These are phyloP conservation scores for Antennarius maculatus DNA, from an alignment of 2,797 vertebrate species.

Conservation along the genomic window DNA sequence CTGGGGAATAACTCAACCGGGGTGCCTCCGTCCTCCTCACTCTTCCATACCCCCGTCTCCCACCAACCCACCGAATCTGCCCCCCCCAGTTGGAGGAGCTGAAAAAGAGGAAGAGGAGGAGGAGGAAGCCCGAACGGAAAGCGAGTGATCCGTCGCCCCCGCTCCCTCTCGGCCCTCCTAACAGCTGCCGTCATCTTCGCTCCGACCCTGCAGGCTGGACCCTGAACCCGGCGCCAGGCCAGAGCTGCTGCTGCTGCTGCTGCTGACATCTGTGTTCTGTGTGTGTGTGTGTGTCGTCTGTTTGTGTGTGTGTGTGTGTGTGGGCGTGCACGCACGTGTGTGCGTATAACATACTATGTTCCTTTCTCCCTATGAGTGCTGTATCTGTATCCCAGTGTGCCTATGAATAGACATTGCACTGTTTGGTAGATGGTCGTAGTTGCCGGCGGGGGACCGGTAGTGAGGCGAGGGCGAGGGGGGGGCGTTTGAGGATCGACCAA, in stretches of 20 bases:
- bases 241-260: constrained; percentile 65
- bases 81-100: constrained; percentile 14
- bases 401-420: constrained; percentile 84
- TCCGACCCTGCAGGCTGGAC: constrained; percentile 54
- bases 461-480: constrained; percentile 57
- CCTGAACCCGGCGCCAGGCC: constrained; percentile 57
- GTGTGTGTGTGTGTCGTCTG: constrained; percentile 27
- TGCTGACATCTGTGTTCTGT: constrained; percentile 49
- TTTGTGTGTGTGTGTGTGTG: constrained; percentile 29
- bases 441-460: constrained; percentile 58
- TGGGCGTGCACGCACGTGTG: constrained; percentile 33
- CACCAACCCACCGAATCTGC: constrained; percentile 19
- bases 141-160: constrained; percentile 42
- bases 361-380: constrained; percentile 64
- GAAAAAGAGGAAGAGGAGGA: constrained; percentile 12
- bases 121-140: constrained; percentile 28
- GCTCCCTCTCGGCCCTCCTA: constrained; percentile 42
- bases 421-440: constrained; percentile 79
- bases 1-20: constrained; percentile 43
- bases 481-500: constrained; percentile 66
- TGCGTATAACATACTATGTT: constrained; percentile 61
- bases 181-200: constrained; percentile 42
- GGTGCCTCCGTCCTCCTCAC: neutral
- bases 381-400: constrained; percentile 79
- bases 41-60: neutral